Base-by-base conservation (phyloP, 2,888 invertebrate species). In the Callinectes sapidus region DNA sequence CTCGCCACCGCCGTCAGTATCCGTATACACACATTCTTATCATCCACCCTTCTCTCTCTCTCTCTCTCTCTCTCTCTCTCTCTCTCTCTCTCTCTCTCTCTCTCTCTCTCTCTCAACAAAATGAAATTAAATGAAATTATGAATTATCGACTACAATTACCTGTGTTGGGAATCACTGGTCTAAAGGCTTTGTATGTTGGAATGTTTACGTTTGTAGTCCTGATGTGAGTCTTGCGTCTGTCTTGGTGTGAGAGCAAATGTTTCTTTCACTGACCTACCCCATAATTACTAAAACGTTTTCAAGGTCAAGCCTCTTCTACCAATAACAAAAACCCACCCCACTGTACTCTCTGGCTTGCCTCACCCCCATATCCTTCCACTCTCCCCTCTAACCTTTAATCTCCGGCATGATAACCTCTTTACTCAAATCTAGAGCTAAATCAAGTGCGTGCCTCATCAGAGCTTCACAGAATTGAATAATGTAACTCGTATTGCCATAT, bases 1-100 rank as follows among this genome's bases (percentile, higher is more conserved):
- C 86, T 86, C 39, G 39, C 86, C 42, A 32, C 32, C 28, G 86
- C 86, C 35, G 86, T 86, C 35, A 86, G 86, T 86, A 42, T 71
- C n/a, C n/a, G n/a, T n/a, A n/a, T n/a, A n/a, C n/a, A n/a, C n/a
- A n/a, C n/a, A n/a, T n/a, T n/a, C n/a, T n/a, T n/a, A n/a, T n/a
- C n/a, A n/a, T n/a, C n/a, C n/a, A n/a, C n/a, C n/a, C n/a, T n/a
- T n/a, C 48, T 6, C 48, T 6, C 48, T 6, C 48, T 6, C 48
- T 6, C 48, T 48, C 48, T 48, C 48, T 48, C 48, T 48, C 48
- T 48, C 48, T 48, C 48, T 48, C 48, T 48, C 48, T 48, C 48
- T 48, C 48, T 48, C 48, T 48, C 48, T 48, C 48, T 48, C 48
- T 48, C 48, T 48, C 48, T 48, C 48, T 48, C 48, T 48, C 48